Percentiles rank a stretch among this genome's conserved stretches.
Conservation (phyloP, 2,113 vertebrate species). For the Hydrolagus affinis region DNA sequence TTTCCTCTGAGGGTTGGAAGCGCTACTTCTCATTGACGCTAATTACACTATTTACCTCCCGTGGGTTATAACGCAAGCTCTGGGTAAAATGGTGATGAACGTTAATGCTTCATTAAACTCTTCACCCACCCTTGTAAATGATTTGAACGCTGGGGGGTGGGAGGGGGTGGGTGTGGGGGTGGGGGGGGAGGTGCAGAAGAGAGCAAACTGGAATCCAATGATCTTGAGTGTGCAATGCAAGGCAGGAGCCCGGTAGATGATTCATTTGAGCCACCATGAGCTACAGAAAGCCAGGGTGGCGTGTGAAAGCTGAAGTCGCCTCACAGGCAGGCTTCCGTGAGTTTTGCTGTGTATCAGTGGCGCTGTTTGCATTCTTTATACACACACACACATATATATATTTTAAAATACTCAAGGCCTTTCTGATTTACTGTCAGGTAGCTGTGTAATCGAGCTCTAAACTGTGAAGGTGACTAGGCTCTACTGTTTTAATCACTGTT, state of each 20-base stretch:
- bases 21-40: background rate
- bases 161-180: too few species aligned
- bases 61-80: background rate
- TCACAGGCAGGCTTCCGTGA: background rate
- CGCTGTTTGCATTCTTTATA: too few species aligned
- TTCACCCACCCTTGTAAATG: background rate
- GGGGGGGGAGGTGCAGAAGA: too few species aligned
- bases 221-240: background rate
- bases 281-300: too few species aligned
- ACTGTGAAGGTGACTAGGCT: too few species aligned
- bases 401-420: too few species aligned
- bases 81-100: background rate
- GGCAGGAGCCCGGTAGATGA: background rate
- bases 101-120: background rate
- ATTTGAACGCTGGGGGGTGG: background rate
- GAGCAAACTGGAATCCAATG: background rate
- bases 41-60: background rate
- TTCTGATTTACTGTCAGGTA: too few species aligned
- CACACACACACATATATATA: too few species aligned
- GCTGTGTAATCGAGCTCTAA: too few species aligned
- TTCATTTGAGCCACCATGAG: background rate
- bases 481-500: too few species aligned
- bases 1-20: background rate
- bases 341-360: too few species aligned
- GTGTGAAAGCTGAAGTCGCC: background rate